Evolutionary conservation across 64 coral and sea anemone species (phyloP), one percentile per base, ranked within the genome.

Genomic region (Catalaphyllia jardinei): DNA sequence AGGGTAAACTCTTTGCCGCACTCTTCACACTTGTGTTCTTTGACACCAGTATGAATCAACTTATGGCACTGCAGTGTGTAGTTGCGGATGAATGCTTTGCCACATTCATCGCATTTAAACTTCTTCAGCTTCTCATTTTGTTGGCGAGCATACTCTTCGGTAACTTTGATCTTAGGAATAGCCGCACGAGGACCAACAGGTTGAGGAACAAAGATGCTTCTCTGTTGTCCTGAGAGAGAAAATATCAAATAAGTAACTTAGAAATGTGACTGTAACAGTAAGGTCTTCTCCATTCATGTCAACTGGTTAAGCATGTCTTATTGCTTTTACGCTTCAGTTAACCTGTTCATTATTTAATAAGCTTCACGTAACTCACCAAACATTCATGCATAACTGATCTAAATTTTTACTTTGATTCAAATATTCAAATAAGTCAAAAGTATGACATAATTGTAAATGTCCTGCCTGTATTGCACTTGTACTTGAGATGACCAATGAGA

Each of bases 91-190:
- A 99, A 99, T 22, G 88, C 91, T 30, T 99, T 99, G 76, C 88
- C 88, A 52, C 97, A 99, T 60, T 86, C 88, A n/a, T 92, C 62
- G 79, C 96, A 98, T 76, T 93, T 91, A n/a, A 98, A 98, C 72
- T 98, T 98, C 90, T 98, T 98, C 72, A 95, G 74, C 75, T 98
- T 98, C 74, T 98, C 96, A 74, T 98, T 98, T 74, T 98, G 89
- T 72, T 94, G 93, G 30, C 87, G 83, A 12, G 93, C 93, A 62
- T 95, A 94, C 28, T 98, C 96, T 11, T 98, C 96, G 31, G 96
- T 90, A 19, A 98, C 87, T n/a, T 98, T 92, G 69, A 98, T 92
- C 62, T 98, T 98, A 24, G 93, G 90, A 78, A 98, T 92, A 25
- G 87, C 42, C 14, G 78, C 86, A 28, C 89, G 72, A 17, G 87